phyloP scores from a whole-genome alignment of 2,113 vertebrate species.

The Clarias batrachus region DNA sequence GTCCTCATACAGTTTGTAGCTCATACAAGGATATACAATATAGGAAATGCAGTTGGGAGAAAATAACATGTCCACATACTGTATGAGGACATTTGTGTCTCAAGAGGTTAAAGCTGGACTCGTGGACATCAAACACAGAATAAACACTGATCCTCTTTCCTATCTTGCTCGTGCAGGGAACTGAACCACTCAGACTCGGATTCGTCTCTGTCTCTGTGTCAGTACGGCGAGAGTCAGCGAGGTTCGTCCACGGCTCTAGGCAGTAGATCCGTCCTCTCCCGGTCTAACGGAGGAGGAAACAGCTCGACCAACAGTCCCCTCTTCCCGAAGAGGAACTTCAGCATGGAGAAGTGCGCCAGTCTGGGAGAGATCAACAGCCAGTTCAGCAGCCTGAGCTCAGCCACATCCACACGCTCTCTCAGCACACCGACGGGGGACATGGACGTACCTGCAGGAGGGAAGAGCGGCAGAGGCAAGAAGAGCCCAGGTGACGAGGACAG shows the following conservation, averaged over 20 bases:
- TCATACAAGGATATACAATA: no score
- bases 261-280: conserved; percentile 51
- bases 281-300: conserved; percentile 66
- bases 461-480: conserved; percentile 73
- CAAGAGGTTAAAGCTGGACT: neutral
- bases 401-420: conserved; percentile 83
- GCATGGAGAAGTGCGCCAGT: conserved; percentile 85
- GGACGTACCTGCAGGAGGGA: conserved; percentile 44
- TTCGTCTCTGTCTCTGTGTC: conserved; percentile 81
- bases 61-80: no score
- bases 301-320: conserved; percentile 70
- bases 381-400: conserved; percentile 59
- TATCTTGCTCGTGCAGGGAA: conserved; percentile 70
- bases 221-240: conserved; percentile 70
- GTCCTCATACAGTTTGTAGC: no score
- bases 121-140: neutral
- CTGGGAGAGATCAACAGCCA: conserved; percentile 81
- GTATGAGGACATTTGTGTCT: no score
- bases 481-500: conserved; percentile 78
- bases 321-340: conserved; percentile 68
- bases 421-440: conserved; percentile 70
- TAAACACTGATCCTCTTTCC: neutral
- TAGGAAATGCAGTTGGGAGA: no score
- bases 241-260: conserved; percentile 60
- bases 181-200: conserved; percentile 89